phyloP scores from a whole-genome alignment of 2,113 vertebrate species.

The Pseudolaguvia tuberculata region DNA sequence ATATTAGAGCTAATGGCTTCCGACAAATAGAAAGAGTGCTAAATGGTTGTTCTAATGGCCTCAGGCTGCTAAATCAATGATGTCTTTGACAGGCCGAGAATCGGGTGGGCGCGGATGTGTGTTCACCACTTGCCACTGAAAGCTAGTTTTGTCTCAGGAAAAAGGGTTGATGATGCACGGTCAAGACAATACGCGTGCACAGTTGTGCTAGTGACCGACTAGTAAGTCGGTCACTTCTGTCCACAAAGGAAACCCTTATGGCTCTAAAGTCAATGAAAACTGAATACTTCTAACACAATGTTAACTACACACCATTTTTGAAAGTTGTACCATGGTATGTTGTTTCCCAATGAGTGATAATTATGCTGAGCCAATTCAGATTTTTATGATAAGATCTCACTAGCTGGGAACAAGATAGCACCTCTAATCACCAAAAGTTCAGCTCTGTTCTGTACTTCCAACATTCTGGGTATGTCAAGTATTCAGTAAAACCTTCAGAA shows the following conservation, averaged over 20 bases:
- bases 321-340: constrained; percentile 4
- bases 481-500: neutral
- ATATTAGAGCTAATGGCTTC: constrained; percentile 27
- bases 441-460: constrained; percentile 5
- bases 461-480: neutral
- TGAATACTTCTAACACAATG: constrained; percentile 19
- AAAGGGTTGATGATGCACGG: constrained; percentile 12
- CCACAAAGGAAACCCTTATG: constrained; percentile 41
- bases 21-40: constrained; percentile 33
- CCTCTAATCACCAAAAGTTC: constrained; percentile 4
- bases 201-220: constrained; percentile 49
- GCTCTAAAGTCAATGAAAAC: constrained; percentile 25
- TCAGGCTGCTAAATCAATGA: constrained; percentile 50
- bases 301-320: constrained; percentile 27
- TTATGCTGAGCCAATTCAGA: constrained; percentile 12
- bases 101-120: constrained; percentile 37
- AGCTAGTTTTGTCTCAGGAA: constrained; percentile 28
- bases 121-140: constrained; percentile 42
- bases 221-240: constrained; percentile 43
- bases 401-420: neutral
- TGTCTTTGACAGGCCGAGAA: constrained; percentile 33
- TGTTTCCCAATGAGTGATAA: constrained; percentile 17
- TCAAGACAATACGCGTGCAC: constrained; percentile 26
- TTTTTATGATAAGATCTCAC: constrained; percentile 10
- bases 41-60: constrained; percentile 40